Evolutionary conservation across 2,888 invertebrate genomes (phyloP).

Genomic region (Protodeltote pygarga): DNA sequence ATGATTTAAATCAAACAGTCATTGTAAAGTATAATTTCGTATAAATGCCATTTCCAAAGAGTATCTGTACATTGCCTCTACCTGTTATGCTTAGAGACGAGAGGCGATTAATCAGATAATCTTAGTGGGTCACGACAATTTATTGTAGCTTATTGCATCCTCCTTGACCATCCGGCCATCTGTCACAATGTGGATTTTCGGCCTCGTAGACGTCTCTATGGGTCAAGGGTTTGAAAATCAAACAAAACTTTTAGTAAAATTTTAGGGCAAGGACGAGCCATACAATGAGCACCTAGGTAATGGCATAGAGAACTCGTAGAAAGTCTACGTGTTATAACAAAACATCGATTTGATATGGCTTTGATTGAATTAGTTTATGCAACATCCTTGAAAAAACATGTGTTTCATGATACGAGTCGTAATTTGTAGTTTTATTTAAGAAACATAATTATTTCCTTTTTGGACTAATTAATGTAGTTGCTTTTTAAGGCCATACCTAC

Average conservation of each 20-base stretch:
- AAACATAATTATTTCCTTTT: too few relatives aligned
- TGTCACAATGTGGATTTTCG: background rate
- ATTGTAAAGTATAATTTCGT: too few relatives aligned
- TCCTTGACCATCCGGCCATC: constrained; percentile 27
- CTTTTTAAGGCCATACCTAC: too few relatives aligned
- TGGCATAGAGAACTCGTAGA: too few relatives aligned
- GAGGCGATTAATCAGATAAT: constrained; percentile 25
- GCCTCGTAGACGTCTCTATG: background rate
- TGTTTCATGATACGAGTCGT: too few relatives aligned
- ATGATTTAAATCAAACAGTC: too few relatives aligned
- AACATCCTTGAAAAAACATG: too few relatives aligned
- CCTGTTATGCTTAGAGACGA: constrained; percentile 7
- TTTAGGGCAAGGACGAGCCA: constrained; percentile 15
- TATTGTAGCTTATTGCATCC: constrained; percentile 26
- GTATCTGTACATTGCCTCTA: too few relatives aligned
- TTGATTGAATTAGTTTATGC: background rate
- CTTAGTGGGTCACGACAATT: constrained; percentile 31
- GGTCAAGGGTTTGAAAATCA: constrained; percentile 28
- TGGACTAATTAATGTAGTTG: too few relatives aligned
- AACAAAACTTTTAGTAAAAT: background rate
- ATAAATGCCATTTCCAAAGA: too few relatives aligned
- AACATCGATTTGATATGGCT: background rate
- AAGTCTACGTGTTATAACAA: background rate
- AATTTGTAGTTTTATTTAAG: too few relatives aligned
- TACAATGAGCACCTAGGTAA: background rate